Evolutionary conservation across 2,113 vertebrate genomes (phyloP).

Genomic region (Alethe diademata): DNA sequence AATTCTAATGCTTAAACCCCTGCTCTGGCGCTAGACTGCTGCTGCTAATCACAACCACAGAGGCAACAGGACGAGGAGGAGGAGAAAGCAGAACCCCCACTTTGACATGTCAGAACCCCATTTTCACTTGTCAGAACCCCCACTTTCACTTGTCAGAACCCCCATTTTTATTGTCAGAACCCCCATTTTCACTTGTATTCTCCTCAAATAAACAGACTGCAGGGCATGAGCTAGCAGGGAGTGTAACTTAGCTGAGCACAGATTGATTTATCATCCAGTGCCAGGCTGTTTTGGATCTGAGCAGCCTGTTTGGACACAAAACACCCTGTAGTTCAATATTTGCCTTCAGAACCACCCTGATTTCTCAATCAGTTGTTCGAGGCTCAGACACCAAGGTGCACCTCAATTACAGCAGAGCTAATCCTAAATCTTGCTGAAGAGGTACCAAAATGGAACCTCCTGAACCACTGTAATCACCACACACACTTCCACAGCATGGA

Average conservation of each 20-base stretch:
- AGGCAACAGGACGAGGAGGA: neutral
- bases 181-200: neutral
- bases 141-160: neutral
- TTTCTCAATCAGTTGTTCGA: neutral
- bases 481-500: neutral
- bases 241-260: accelerated
- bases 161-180: neutral
- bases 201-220: neutral
- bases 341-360: neutral
- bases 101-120: neutral
- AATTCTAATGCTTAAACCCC: neutral
- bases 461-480: neutral
- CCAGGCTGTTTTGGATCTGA: neutral
- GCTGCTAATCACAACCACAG: neutral
- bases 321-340: neutral
- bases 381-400: neutral
- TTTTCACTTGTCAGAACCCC: neutral
- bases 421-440: neutral
- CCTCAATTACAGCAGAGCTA: neutral
- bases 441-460: neutral
- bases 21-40: neutral
- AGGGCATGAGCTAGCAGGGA: neutral
- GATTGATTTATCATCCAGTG: neutral
- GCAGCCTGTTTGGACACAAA: neutral
- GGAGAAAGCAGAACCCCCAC: neutral